A percentile compares a stretch with the other conserved stretches of the same genome.
Evolutionary conservation across 2,888 invertebrate species (phyloP).

Genomic region (Habrosyne pyritoides): DNA sequence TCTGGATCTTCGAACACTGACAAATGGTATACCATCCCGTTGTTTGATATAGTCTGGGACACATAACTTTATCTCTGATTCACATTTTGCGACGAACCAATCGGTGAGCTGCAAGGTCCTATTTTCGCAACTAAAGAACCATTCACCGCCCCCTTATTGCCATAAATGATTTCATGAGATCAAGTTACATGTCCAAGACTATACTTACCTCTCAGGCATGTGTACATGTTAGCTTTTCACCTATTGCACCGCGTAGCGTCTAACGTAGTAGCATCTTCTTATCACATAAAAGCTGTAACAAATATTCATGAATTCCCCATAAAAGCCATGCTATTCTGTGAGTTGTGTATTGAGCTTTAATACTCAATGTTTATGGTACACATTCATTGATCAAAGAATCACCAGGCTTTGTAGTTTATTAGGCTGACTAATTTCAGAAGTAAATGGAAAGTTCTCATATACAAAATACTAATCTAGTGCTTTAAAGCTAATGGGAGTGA

Average conservation of each 20-base stretch:
- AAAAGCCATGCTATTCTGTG: constrained; percentile 63
- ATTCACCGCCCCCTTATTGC: constrained; percentile 3
- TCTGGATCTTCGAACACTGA: background rate
- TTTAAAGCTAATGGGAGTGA: no score
- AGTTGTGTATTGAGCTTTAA: constrained; percentile 35
- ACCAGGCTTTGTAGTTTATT: constrained; percentile 16
- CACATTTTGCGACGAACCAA: background rate
- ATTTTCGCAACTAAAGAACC: no score
- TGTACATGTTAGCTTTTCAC: constrained; percentile 56
- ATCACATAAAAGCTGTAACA: constrained; percentile 80
- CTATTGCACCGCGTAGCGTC: constrained; percentile 59
- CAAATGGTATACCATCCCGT: background rate
- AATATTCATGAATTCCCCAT: constrained; percentile 82
- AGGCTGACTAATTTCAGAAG: constrained; percentile 31
- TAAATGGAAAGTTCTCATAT: background rate
- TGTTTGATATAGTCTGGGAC: constrained; percentile 1
- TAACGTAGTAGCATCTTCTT: constrained; percentile 69
- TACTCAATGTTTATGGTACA: constrained; percentile 12
- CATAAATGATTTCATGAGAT: constrained; percentile 12
- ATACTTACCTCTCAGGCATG: constrained; percentile 68
- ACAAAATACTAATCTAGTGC: no score
- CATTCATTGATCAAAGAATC: constrained; percentile 39
- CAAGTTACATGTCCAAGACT: constrained; percentile 14
- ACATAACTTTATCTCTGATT: background rate
- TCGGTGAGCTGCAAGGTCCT: no score